phyloP scores from a whole-genome alignment of 2,888 invertebrate genomes.

The Amphipoea oculea region DNA sequence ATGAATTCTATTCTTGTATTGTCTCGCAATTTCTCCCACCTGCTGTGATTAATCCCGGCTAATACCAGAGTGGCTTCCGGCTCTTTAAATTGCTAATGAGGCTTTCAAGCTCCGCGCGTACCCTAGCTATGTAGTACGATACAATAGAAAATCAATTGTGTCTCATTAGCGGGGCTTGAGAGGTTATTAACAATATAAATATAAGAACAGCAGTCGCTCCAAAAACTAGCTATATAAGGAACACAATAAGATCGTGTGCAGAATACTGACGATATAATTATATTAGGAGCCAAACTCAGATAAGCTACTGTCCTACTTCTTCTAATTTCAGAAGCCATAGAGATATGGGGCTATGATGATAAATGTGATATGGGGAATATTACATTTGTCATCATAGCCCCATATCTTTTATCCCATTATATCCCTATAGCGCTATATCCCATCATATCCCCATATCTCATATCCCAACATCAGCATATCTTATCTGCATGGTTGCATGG shows the following conservation, averaged over 20 bases:
- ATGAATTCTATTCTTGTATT: conserved; percentile 28
- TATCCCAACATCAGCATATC: too few relatives aligned
- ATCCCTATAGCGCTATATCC: too few relatives aligned
- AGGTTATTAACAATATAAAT: conserved; percentile 16
- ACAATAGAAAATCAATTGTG: too few relatives aligned
- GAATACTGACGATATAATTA: conserved; percentile 7
- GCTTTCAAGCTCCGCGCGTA: background rate
- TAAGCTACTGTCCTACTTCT: background rate
- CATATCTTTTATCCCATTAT: too few relatives aligned
- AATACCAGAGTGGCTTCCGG: background rate
- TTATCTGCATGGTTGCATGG: too few relatives aligned
- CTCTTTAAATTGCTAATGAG: conserved; percentile 35
- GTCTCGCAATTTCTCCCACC: conserved; percentile 12
- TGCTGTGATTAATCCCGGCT: conserved; percentile 3
- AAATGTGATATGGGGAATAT: too few relatives aligned
- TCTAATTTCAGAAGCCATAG: background rate
- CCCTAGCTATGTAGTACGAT: too few relatives aligned
- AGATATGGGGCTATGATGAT: too few relatives aligned
- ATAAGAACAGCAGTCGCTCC: conserved; percentile 8
- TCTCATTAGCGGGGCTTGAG: too few relatives aligned
- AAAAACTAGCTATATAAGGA: conserved; percentile 11
- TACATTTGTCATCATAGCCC: too few relatives aligned
- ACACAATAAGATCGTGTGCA: conserved; percentile 19
- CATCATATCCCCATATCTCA: too few relatives aligned
- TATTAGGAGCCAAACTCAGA: background rate